Evolutionary conservation across 2,113 vertebrate genomes (phyloP).

Genomic region (Triplophysa siluroides): DNA sequence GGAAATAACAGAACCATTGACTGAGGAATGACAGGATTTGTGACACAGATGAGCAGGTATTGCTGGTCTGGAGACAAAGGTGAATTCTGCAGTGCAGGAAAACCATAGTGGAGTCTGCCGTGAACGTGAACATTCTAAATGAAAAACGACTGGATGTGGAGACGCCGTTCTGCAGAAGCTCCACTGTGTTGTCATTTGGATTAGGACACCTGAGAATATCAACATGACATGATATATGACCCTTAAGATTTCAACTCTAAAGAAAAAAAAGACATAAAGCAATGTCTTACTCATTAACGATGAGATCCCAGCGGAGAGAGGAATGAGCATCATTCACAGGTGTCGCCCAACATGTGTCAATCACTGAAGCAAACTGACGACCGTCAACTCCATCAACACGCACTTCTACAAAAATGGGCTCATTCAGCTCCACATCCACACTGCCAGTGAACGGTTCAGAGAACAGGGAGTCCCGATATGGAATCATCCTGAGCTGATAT

Average conservation of each 20-base stretch:
- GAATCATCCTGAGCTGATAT: conserved; percentile 61
- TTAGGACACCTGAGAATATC: conserved; percentile 66
- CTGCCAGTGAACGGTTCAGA: conserved; percentile 33
- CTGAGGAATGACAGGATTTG: neutral
- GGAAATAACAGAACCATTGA: too few species aligned
- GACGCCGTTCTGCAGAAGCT: conserved; percentile 62
- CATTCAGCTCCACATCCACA: conserved; percentile 45
- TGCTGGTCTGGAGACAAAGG: conserved; percentile 57
- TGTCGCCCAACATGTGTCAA: conserved; percentile 71
- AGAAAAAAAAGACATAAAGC: neutral
- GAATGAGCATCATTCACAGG: conserved; percentile 52
- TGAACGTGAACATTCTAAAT: conserved; percentile 70
- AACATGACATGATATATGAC: neutral
- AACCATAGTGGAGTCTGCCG: conserved; percentile 42
- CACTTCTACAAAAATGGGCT: conserved; percentile 62
- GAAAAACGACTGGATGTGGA: conserved; percentile 63
- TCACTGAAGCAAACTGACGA: conserved; percentile 57
- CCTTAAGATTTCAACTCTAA: neutral
- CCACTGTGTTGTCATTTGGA: conserved; percentile 57
- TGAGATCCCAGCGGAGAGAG: conserved; percentile 64
- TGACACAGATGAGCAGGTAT: conserved; percentile 60
- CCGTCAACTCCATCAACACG: conserved; percentile 58
- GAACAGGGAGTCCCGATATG: conserved; percentile 62
- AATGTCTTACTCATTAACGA: conserved; percentile 56
- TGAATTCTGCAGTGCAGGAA: conserved; percentile 69